Evolutionary conservation across 2,113 vertebrate genomes (phyloP), one percentile per base, ranked within the genome.

Genomic region (Indicator maculatus): DNA sequence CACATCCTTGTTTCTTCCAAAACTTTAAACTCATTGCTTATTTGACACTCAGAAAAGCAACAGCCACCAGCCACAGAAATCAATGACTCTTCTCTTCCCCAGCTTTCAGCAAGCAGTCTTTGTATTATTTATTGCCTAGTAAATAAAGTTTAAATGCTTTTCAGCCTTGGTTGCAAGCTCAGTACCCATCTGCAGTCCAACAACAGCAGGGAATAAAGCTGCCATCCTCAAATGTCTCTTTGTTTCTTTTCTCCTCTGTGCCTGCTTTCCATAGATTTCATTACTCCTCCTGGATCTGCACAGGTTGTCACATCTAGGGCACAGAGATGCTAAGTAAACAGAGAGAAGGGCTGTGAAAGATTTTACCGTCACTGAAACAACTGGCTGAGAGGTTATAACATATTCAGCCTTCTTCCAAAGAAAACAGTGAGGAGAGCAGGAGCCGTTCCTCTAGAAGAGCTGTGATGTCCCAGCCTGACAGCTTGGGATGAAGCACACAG

Each of bases 141-240:
- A 97, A 97, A 97, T 95, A 94, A 95, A 95, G 79, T 71, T 95
- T 89, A 97, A 97, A 95, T 31, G 90, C 63, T 93, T 95, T 90
- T 88, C 81, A 97, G 90, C 83, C 92, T 90, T 79, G 73, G 75
- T 91, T 96, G 88, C 87, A 97, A 96, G 95, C 81, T 87, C 31
- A 13, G 76, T 93, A 94, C 50, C 91, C 52, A 73, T 79, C 3
- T 94, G 77, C 89, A 91, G 73, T 59, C 95, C 94, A 9, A 93
- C 66, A 93, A 83, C 88, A 95, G 91, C 93, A 96, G 89, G 93
- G 79, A 96, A 94, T 94, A 96, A 97, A 95, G 87, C 83, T 94
- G 96, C 86, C 89, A 91, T 59, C 11, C 10, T 85, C 92, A 95
- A 93, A 93, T 66, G 64, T 36, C 59, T 85, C 93, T 95, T 90